Conservation (phyloP, 1,140 invertebrate species). For the Rhynchophorus ferrugineus region DNA sequence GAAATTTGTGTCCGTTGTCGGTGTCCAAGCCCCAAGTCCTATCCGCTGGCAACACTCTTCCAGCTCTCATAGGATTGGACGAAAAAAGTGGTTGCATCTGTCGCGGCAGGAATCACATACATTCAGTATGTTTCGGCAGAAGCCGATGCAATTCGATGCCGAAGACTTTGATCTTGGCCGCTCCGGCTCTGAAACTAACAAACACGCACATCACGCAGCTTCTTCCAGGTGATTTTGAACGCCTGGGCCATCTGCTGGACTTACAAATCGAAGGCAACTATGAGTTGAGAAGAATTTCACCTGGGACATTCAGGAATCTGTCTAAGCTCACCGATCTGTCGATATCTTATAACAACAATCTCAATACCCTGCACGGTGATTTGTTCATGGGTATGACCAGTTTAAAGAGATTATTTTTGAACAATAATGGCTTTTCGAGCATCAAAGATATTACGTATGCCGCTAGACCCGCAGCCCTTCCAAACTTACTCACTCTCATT, state of each 20-base stretch:
- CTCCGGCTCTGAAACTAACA: conserved; percentile 17
- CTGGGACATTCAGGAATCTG: conserved; percentile 30
- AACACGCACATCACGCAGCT: conserved; percentile 26
- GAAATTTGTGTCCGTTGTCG: conserved; percentile 15
- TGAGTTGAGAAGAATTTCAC: conserved; percentile 25
- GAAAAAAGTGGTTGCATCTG: conserved; percentile 30
- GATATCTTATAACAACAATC: conserved; percentile 30
- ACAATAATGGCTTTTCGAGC: conserved; percentile 33
- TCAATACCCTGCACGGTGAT: conserved; percentile 26
- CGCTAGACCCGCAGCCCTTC: conserved; percentile 20
- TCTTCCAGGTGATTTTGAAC: conserved; percentile 25
- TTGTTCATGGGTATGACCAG: conserved; percentile 31
- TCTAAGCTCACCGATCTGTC: conserved; percentile 29
- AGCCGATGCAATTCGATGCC: conserved; percentile 29
- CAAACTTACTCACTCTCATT: conserved; percentile 23
- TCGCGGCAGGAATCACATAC: conserved; percentile 16
- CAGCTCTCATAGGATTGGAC: conserved; percentile 16
- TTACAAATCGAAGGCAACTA: conserved; percentile 32
- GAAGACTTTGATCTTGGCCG: conserved; percentile 16
- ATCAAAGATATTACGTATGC: conserved; percentile 25
- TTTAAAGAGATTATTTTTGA: conserved; percentile 26
- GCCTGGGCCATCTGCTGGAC: conserved; percentile 19
- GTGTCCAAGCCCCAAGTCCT: conserved; percentile 3
- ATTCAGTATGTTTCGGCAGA: conserved; percentile 29
- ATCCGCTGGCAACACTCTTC: neutral